Evolutionary conservation across 2,797 vertebrate genomes (phyloP).

Genomic region (Chloroceryle inda): DNA sequence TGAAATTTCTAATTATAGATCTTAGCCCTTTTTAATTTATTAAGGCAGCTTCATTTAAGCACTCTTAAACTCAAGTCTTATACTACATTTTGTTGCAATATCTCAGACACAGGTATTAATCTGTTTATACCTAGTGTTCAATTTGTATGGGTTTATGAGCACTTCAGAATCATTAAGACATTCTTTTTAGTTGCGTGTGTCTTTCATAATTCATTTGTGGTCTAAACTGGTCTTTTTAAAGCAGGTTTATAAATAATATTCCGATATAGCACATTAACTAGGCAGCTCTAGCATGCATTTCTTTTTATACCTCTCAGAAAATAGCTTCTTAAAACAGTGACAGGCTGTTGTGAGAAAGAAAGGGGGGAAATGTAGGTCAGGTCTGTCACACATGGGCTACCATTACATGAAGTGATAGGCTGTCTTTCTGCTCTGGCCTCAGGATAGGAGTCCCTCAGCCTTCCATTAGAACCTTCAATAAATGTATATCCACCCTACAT

Average conservation of each 20-base stretch:
- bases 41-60: conserved; percentile 49
- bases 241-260: conserved; percentile 67
- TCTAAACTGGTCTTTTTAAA: conserved; percentile 46
- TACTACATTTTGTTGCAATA: not conserved
- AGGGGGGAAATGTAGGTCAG: conserved; percentile 93
- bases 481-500: conserved; percentile 86
- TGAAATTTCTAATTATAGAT: conserved; percentile 28
- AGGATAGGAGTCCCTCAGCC: conserved; percentile 90
- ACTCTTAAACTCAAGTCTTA: not conserved
- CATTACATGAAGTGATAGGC: conserved; percentile 90
- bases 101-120: not conserved
- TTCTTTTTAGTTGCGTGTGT: not conserved
- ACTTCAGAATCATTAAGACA: not conserved
- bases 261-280: conserved; percentile 60
- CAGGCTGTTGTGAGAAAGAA: conserved; percentile 85
- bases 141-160: not conserved
- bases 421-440: conserved; percentile 87
- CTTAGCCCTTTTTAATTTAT: conserved; percentile 12
- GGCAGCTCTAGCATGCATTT: conserved; percentile 71
- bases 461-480: conserved; percentile 90
- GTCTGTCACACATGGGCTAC: conserved; percentile 91
- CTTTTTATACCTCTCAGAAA: conserved; percentile 80
- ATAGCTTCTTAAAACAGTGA: conserved; percentile 82
- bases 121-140: not conserved
- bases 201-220: conserved; percentile 33